These are phyloP conservation scores for Ostrea denselamellosa DNA, from an alignment of 1,140 invertebrate genomes.

Conservation along the genomic window DNA sequence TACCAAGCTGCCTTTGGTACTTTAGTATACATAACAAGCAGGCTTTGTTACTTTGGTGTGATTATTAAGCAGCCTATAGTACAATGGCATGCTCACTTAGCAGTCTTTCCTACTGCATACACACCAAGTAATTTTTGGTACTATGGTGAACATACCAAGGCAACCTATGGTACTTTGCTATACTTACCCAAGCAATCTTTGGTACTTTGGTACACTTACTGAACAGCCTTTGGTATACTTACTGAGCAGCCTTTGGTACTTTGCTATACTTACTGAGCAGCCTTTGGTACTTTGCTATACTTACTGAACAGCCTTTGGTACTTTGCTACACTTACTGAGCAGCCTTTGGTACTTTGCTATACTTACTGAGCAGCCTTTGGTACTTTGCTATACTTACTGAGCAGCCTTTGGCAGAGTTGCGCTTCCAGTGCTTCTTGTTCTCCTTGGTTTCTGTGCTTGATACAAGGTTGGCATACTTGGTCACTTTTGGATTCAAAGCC, in stretches of 20 bases:
- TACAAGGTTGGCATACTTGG: slow-evolving; percentile 86
- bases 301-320: slow-evolving; percentile 86
- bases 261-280: background rate
- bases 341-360: slow-evolving; percentile 34
- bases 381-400: slow-evolving; percentile 82
- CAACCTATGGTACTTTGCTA: slow-evolving; percentile 85
- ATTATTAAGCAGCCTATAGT: too few species aligned
- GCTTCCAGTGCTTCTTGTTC: slow-evolving; percentile 96
- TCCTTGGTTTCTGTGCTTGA: slow-evolving; percentile 91
- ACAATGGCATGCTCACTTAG: slow-evolving; percentile 64
- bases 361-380: background rate
- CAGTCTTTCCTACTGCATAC: slow-evolving; percentile 86
- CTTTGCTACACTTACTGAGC: slow-evolving; percentile 78
- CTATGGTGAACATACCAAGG: slow-evolving; percentile 64
- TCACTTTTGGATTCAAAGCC: slow-evolving; percentile 90
- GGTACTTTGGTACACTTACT: slow-evolving; percentile 92
- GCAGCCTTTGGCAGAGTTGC: slow-evolving; percentile 92
- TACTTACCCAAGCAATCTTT: slow-evolving; percentile 89
- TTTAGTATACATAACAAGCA: background rate
- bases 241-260: background rate
- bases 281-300: slow-evolving; percentile 7
- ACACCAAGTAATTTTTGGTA: background rate
- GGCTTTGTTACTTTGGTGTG: background rate
- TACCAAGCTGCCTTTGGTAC: background rate
- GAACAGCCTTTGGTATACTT: slow-evolving; percentile 78